These are phyloP conservation scores for Lycodopsis pacificus DNA, from an alignment of 2,797 vertebrate genomes.

Conservation along the genomic window DNA sequence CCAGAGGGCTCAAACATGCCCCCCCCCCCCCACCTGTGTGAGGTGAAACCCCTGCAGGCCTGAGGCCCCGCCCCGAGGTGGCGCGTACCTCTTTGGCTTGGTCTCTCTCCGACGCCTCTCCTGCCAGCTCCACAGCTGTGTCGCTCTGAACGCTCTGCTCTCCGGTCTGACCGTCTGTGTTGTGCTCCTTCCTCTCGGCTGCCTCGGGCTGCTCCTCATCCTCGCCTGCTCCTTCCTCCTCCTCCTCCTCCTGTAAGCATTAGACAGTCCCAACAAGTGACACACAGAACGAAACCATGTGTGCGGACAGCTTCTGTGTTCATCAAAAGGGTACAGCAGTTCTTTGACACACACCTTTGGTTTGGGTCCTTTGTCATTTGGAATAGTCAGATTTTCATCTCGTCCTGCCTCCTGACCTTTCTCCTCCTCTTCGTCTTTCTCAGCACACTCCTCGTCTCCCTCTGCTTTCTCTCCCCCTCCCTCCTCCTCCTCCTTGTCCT, in stretches of 20 bases:
- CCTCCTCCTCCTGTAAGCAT: slow-evolving; percentile 75
- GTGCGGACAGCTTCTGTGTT: not conserved
- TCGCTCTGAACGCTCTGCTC: slow-evolving; percentile 93
- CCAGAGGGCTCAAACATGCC: not conserved
- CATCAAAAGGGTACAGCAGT: not conserved
- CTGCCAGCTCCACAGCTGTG: slow-evolving; percentile 91
- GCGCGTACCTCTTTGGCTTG: slow-evolving; percentile 91
- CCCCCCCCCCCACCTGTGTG: not conserved
- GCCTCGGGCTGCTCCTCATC: slow-evolving; percentile 85
- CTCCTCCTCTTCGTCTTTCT: slow-evolving; percentile 67
- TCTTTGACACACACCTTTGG: slow-evolving; percentile 84
- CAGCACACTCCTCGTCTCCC: slow-evolving; percentile 69
- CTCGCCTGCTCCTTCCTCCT: slow-evolving; percentile 64
- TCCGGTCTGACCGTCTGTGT: slow-evolving; percentile 88
- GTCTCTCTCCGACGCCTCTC: slow-evolving; percentile 90
- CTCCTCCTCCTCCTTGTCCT: slow-evolving; percentile 52
- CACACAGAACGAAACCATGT: not conserved
- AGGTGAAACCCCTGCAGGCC: not conserved
- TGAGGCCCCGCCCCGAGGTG: not conserved
- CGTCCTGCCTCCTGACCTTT: slow-evolving; percentile 65
- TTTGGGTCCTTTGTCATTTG: slow-evolving; percentile 82
- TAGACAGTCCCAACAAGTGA: not conserved
- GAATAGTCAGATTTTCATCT: slow-evolving; percentile 68
- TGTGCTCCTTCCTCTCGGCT: slow-evolving; percentile 88
- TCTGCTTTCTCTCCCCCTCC: slow-evolving; percentile 70